Evolutionary conservation across 2,113 vertebrate genomes (phyloP), one percentile per base, ranked within the genome.

Genomic region (Antechinus stuartii): DNA sequence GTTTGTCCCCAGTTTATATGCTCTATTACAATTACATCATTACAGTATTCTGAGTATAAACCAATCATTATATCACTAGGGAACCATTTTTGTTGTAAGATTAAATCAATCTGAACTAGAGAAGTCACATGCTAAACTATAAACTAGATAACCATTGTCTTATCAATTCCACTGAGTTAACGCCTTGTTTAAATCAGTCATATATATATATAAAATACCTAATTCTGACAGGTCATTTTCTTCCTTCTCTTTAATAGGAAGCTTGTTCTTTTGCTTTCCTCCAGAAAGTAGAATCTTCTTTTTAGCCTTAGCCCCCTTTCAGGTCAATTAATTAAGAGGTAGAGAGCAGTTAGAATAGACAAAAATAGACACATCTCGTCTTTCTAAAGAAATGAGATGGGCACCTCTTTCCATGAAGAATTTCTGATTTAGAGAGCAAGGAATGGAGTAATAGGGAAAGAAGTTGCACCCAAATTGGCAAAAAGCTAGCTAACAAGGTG

Each of bases 221-320:
- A 94, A 46, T 96, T 5, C 22, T 54, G 52, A 96, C 91, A 92
- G 92, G 61, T 92, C 76, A 93, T 30, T 90, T 26, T 76, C 26
- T 95, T 90, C 30, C 90, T 52, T 90, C 93, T 50, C 92, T 68
- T 42, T 92, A 92, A 92, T 7, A 16, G 16, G 53, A 95, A 56
- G 6, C 47, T 26, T 11, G 68, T 55, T 53, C 91, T 14, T 92
- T 93, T 24, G 8, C 25, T 90, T 90, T 50, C 92, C 10, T 92
- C 92, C 30, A 42, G n/a, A 42, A 84, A 84, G 35, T 92, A 46
- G 26, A 93, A 42, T 96, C 56, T n/a, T 92, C 0, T 90, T 54
- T 92, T 22, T 94, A 49, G 35, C 6, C 46, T 84, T 94, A 93
- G 68, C 12, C 16, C 76, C 9, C 89, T 89, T 91, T 27, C n/a